Percentiles rank a stretch among this genome's conserved stretches.
Evolutionary conservation across 1,140 invertebrate species (phyloP).

Genomic region (Dolichoris vasculosae): DNA sequence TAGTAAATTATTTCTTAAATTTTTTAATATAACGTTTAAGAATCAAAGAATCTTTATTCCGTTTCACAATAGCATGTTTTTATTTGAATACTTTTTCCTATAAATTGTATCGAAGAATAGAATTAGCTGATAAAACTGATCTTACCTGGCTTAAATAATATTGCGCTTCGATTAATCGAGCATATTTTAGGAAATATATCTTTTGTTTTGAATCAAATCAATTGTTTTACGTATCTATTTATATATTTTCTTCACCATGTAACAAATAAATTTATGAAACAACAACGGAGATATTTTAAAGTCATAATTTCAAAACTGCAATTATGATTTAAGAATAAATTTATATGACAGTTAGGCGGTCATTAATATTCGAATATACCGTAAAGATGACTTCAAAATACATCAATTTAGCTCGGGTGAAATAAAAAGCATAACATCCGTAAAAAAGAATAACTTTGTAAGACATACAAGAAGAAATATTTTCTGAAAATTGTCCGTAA

Average conservation of each 20-base stretch:
- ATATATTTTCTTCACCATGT: neutral
- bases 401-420: neutral
- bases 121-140: too few relatives aligned
- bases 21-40: too few relatives aligned
- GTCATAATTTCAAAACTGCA: constrained; percentile 6
- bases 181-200: neutral
- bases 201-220: neutral
- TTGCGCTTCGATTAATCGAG: neutral
- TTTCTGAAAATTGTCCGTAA: constrained; percentile 28
- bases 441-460: constrained; percentile 12
- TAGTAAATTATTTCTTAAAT: too few relatives aligned
- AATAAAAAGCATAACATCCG: neutral
- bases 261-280: neutral
- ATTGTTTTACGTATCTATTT: neutral
- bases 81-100: too few relatives aligned
- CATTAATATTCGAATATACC: neutral
- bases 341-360: constrained; percentile 25
- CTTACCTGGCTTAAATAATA: too few relatives aligned
- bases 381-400: constrained; percentile 10
- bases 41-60: too few relatives aligned
- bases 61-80: too few relatives aligned
- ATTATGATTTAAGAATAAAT: constrained; percentile 38
- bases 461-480: neutral
- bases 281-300: constrained; percentile 9
- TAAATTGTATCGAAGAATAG: too few relatives aligned